These are phyloP conservation scores for Lepidochrysops patricia DNA, from an alignment of 2,888 invertebrate genomes.

Conservation along the genomic window DNA sequence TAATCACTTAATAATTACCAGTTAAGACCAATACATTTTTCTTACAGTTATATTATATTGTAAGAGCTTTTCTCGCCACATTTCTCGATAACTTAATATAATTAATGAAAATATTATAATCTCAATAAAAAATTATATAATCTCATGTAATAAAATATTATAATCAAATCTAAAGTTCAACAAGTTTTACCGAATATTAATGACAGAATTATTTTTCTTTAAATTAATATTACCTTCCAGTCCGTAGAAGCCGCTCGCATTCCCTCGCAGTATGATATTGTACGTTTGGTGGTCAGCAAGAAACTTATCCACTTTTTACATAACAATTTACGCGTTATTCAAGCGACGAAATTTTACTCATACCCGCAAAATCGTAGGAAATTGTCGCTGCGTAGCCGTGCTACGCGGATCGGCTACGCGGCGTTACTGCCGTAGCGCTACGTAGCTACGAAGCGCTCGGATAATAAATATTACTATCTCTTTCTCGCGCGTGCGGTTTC, in stretches of 20 bases:
- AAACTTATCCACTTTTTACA: constrained; percentile 71
- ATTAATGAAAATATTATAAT: too few species aligned
- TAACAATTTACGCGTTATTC: constrained; percentile 43
- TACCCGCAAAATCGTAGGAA: constrained; percentile 29
- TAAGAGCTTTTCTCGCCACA: too few species aligned
- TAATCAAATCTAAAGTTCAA: too few species aligned
- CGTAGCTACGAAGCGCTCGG: constrained; percentile 36
- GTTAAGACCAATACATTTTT: too few species aligned
- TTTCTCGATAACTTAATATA: too few species aligned
- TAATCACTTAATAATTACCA: too few species aligned
- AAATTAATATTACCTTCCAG: constrained; percentile 45
- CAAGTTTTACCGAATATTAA: too few species aligned
- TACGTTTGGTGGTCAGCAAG: constrained; percentile 59
- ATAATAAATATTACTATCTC: constrained; percentile 28
- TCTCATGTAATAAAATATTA: too few species aligned
- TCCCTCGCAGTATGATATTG: constrained; percentile 69
- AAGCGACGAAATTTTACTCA: constrained; percentile 37
- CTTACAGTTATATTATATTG: too few species aligned
- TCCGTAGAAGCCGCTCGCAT: constrained; percentile 57
- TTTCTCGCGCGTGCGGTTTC: constrained; percentile 22
- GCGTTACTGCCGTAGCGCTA: constrained; percentile 48
- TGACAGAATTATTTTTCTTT: too few species aligned
- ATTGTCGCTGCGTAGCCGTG: constrained; percentile 40
- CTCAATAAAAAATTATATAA: too few species aligned
- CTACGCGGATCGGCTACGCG: constrained; percentile 49